Conservation (phyloP, 2,888 invertebrate species). For the Shargacucullia verbasci region DNA sequence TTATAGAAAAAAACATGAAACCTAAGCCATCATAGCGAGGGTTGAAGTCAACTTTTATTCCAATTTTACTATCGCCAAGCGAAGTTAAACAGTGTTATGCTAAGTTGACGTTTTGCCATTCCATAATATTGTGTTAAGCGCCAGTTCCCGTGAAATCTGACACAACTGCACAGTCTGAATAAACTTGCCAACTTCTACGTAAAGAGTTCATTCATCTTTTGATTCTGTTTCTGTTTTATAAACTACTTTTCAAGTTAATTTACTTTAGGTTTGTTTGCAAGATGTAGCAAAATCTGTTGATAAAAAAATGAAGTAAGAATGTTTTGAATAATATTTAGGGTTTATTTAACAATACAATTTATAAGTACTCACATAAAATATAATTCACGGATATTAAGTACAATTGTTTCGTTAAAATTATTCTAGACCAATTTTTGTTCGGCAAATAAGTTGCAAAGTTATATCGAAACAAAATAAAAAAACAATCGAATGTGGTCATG, state of each 20-base stretch:
- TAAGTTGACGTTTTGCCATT: constrained; percentile 78
- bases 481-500: background rate
- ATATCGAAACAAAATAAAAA: no score
- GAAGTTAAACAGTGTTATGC: constrained; percentile 79
- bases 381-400: no score
- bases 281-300: constrained; percentile 16
- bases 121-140: constrained; percentile 84
- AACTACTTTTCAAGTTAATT: constrained; percentile 49
- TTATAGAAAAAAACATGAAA: constrained; percentile 18
- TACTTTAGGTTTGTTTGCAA: constrained; percentile 23
- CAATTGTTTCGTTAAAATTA: no score
- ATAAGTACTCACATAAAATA: no score
- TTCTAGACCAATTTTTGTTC: no score
- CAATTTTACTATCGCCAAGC: constrained; percentile 65
- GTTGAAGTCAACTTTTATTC: constrained; percentile 53
- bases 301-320: no score
- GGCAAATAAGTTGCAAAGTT: background rate
- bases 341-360: no score
- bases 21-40: constrained; percentile 20
- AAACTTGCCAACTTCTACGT: constrained; percentile 73
- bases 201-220: constrained; percentile 67
- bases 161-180: constrained; percentile 77
- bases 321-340: no score
- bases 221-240: constrained; percentile 50
- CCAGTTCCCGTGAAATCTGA: constrained; percentile 77